Evolutionary conservation across 2,797 vertebrate genomes (phyloP).

Genomic region (Sphaeramia orbicularis): DNA sequence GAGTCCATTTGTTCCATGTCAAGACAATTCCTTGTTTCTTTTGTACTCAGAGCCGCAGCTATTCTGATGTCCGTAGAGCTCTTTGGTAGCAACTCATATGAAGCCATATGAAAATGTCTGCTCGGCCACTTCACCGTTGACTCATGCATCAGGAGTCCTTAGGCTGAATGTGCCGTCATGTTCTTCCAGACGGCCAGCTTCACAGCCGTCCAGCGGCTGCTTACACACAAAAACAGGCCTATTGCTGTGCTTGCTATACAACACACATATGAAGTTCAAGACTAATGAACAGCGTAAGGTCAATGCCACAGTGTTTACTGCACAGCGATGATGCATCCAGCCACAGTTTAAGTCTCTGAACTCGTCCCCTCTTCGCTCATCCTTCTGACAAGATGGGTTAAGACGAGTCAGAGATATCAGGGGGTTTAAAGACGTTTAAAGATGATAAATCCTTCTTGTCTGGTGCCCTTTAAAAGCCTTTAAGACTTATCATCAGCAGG

Average conservation of each 20-base stretch:
- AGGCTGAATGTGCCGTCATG: conserved; percentile 39
- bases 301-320: conserved; percentile 59
- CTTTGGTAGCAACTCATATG: conserved; percentile 29
- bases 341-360: conserved; percentile 34
- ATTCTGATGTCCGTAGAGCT: conserved; percentile 9
- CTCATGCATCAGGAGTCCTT: conserved; percentile 46
- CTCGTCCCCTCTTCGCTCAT: conserved; percentile 8
- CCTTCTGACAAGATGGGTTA: conserved; percentile 28
- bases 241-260: conserved; percentile 21
- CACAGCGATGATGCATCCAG: conserved; percentile 36
- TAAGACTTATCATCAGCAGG: conserved; percentile 27
- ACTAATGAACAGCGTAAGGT: conserved; percentile 58
- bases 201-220: conserved; percentile 40
- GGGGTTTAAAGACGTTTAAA: conserved; percentile 34
- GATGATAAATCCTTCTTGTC: conserved; percentile 44
- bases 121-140: conserved; percentile 39
- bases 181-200: conserved; percentile 42
- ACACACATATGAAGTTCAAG: conserved; percentile 46
- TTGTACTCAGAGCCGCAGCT: conserved; percentile 3
- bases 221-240: conserved; percentile 37
- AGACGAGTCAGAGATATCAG: conserved; percentile 52
- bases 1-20: too few species aligned
- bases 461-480: conserved; percentile 40
- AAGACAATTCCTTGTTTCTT: background rate
- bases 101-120: conserved; percentile 31